Evolutionary conservation across 2,888 invertebrate species (phyloP).

Genomic region (Terebella lapidaria): DNA sequence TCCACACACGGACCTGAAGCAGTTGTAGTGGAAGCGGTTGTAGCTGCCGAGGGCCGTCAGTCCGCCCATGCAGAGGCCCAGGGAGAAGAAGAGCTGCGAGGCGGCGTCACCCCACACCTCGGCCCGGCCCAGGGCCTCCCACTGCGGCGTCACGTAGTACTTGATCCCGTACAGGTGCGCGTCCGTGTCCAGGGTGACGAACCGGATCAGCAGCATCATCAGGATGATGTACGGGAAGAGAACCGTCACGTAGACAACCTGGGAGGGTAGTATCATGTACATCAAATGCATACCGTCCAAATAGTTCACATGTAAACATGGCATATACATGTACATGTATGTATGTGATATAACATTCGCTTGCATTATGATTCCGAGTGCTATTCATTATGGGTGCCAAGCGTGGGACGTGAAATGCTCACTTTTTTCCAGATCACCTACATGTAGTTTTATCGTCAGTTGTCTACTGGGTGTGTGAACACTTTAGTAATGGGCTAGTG

Average conservation of each 20-base stretch:
- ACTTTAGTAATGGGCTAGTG: too few species aligned
- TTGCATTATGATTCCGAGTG: too few species aligned
- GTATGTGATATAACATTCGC: too few species aligned
- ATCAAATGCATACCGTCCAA: too few species aligned
- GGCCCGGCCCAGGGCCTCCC: slow-evolving; percentile 11
- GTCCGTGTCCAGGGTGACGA: slow-evolving; percentile 30
- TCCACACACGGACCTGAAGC: slow-evolving; percentile 28
- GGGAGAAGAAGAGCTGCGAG: slow-evolving; percentile 20
- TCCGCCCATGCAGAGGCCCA: slow-evolving; percentile 20
- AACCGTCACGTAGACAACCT: slow-evolving; percentile 43
- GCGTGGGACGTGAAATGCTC: too few species aligned
- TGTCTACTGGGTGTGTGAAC: too few species aligned
- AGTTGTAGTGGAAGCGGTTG: slow-evolving; percentile 21
- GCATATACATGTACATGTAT: too few species aligned
- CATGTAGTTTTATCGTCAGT: too few species aligned
- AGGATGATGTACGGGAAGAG: slow-evolving; percentile 38
- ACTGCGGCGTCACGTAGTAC: slow-evolving; percentile 23
- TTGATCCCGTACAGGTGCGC: slow-evolving; percentile 40
- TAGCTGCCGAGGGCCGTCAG: slow-evolving; percentile 19
- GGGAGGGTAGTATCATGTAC: too few species aligned
- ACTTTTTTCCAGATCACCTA: too few species aligned
- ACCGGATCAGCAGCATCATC: slow-evolving; percentile 36
- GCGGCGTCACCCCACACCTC: slow-evolving; percentile 22
- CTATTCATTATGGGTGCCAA: too few species aligned
- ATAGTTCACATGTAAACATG: too few species aligned